Percentiles rank a stretch among this genome's conserved stretches.
Conservation (phyloP, 2,113 vertebrate genomes). For the Atherinomorus stipes region DNA sequence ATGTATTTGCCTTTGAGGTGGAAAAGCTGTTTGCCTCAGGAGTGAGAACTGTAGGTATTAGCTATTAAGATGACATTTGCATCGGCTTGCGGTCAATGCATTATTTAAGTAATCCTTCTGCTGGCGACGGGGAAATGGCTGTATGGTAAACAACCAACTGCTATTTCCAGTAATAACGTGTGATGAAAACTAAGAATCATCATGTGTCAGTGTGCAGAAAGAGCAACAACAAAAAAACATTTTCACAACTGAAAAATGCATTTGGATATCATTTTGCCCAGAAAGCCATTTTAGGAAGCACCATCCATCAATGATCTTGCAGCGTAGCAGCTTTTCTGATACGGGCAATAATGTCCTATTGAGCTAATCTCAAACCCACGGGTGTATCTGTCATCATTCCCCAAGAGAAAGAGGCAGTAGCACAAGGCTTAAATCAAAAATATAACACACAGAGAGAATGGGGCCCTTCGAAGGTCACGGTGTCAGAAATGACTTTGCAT, state of each 20-base stretch:
- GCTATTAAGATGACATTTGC: conserved; percentile 68
- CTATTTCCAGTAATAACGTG: conserved; percentile 56
- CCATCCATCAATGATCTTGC: conserved; percentile 70
- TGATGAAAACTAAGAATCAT: conserved; percentile 61
- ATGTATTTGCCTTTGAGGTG: conserved; percentile 61
- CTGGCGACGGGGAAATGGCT: conserved; percentile 48
- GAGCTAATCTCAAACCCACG: conserved; percentile 61
- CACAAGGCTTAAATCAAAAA: conserved; percentile 66
- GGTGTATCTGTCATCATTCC: conserved; percentile 69
- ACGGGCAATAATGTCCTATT: conserved; percentile 66
- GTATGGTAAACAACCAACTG: conserved; percentile 61
- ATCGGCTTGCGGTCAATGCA: conserved; percentile 64
- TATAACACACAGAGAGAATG: conserved; percentile 53
- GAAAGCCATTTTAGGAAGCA: conserved; percentile 63
- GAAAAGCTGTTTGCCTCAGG: conserved; percentile 45
- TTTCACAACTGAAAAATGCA: conserved; percentile 63
- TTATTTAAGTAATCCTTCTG: conserved; percentile 71
- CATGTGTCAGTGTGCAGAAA: conserved; percentile 52
- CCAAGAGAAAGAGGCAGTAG: conserved; percentile 45
- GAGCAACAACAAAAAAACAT: conserved; percentile 55
- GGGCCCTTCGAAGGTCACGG: conserved; percentile 58
- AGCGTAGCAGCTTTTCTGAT: conserved; percentile 59
- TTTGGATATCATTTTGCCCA: conserved; percentile 59
- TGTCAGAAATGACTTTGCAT: conserved; percentile 70
- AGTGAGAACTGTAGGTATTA: conserved; percentile 55